These are phyloP conservation scores for Latrodectus elegans DNA, from an alignment of 2,888 invertebrate species.

Conservation along the genomic window DNA sequence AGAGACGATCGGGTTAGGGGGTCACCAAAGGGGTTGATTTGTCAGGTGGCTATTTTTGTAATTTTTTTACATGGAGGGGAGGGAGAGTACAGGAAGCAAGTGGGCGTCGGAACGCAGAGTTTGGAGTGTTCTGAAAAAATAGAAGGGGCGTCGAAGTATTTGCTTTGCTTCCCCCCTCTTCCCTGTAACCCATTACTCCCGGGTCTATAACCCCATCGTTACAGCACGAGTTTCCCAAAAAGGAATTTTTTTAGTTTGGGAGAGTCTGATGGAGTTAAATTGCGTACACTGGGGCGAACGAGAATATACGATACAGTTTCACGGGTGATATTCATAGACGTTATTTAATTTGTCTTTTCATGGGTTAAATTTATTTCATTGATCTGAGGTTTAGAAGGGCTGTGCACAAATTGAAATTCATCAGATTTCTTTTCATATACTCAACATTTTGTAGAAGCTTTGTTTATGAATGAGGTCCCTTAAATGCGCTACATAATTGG, in stretches of 20 bases:
- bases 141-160: conserved; percentile 62
- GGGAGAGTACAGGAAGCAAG: conserved; percentile 50
- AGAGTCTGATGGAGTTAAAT: conserved; percentile 47
- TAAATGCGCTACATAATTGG: too few relatives aligned
- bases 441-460: too few relatives aligned
- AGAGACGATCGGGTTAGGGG: conserved; percentile 61
- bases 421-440: too few relatives aligned
- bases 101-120: conserved; percentile 63
- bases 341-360: background rate
- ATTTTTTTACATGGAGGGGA: conserved; percentile 14
- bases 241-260: conserved; percentile 5
- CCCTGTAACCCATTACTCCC: conserved; percentile 50
- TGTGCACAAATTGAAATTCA: too few relatives aligned
- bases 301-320: conserved; percentile 5
- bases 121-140: conserved; percentile 12
- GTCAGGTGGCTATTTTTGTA: conserved; percentile 63
- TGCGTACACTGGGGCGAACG: conserved; percentile 28
- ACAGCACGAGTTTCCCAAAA: conserved; percentile 40
- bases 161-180: conserved; percentile 41
- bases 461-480: too few relatives aligned
- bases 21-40: conserved; percentile 56
- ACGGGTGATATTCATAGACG: conserved; percentile 26
- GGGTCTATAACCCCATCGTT: conserved; percentile 63
- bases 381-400: too few relatives aligned
- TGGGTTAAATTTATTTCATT: background rate